A percentile compares a stretch with the other conserved stretches of the same genome.
Evolutionary conservation across 2,113 vertebrate genomes (phyloP).

Genomic region (Gracilinanus agilis): DNA sequence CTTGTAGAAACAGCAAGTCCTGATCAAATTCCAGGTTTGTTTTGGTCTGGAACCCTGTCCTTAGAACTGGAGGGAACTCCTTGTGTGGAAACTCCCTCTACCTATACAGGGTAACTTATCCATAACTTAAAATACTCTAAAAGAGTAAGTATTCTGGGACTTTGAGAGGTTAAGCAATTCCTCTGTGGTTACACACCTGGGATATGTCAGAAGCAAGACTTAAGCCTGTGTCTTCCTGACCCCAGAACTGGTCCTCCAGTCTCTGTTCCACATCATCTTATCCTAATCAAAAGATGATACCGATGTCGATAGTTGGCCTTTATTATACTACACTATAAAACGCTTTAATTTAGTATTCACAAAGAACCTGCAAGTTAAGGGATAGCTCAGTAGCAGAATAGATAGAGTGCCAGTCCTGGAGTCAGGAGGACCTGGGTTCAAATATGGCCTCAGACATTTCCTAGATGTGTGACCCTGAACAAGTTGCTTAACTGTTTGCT

Average conservation of each 20-base stretch:
- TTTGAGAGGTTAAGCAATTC: not conserved
- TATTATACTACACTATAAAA: not conserved
- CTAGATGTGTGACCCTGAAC: too few species aligned
- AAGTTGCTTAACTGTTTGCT: too few species aligned
- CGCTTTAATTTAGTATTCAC: not conserved
- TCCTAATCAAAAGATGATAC: not conserved
- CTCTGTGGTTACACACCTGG: not conserved
- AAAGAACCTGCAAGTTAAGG: not conserved
- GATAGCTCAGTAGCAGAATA: too few species aligned
- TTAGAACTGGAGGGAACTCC: not conserved
- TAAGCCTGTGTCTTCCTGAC: not conserved
- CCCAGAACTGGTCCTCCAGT: not conserved
- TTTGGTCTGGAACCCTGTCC: not conserved
- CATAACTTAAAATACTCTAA: not conserved
- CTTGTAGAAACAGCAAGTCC: not conserved
- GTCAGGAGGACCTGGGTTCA: too few species aligned
- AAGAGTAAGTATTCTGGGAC: not conserved
- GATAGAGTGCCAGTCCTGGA: too few species aligned
- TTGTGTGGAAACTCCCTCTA: not conserved
- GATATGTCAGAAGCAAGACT: not conserved
- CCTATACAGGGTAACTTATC: not conserved
- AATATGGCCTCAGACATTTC: too few species aligned
- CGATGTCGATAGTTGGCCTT: not conserved
- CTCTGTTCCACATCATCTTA: not conserved
- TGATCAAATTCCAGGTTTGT: not conserved